Conservation (phyloP, 2,888 invertebrate genomes). For the Lacanobia wlatinum region DNA sequence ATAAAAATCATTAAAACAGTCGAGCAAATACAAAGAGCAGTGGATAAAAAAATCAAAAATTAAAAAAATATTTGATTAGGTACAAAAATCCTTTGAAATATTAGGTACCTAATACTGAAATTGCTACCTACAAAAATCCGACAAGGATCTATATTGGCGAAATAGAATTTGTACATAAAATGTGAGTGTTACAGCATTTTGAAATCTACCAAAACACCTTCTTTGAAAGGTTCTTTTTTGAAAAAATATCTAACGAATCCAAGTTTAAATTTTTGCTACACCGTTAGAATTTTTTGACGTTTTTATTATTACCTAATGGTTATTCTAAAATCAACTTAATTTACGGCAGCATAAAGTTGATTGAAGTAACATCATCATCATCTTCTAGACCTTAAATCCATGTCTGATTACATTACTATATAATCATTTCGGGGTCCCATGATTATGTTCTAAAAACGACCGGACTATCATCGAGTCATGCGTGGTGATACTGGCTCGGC, state of each 20-base stretch:
- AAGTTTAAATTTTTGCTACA: too few species aligned
- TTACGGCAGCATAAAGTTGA: neutral
- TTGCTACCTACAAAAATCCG: neutral
- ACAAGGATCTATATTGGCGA: neutral
- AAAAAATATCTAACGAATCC: too few species aligned
- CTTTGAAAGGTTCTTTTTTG: too few species aligned
- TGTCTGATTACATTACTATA: neutral
- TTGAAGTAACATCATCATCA: neutral
- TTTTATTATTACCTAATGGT: too few species aligned
- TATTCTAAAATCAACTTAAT: neutral
- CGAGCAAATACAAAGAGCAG: too few species aligned
- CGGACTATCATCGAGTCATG: constrained; percentile 78
- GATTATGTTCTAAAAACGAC: constrained; percentile 81
- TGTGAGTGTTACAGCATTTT: neutral
- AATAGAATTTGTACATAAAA: neutral
- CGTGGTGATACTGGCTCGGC: constrained; percentile 83
- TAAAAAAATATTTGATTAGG: neutral
- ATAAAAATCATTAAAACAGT: neutral
- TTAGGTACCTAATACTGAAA: neutral
- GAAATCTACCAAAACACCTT: too few species aligned
- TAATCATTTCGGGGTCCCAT: constrained; percentile 58
- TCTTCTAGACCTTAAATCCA: neutral
- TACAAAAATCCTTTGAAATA: constrained; percentile 6
- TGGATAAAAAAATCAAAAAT: neutral
- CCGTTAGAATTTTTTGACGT: too few species aligned